Evolutionary conservation across 2,888 invertebrate species (phyloP).

Genomic region (Trachelus tabidus): DNA sequence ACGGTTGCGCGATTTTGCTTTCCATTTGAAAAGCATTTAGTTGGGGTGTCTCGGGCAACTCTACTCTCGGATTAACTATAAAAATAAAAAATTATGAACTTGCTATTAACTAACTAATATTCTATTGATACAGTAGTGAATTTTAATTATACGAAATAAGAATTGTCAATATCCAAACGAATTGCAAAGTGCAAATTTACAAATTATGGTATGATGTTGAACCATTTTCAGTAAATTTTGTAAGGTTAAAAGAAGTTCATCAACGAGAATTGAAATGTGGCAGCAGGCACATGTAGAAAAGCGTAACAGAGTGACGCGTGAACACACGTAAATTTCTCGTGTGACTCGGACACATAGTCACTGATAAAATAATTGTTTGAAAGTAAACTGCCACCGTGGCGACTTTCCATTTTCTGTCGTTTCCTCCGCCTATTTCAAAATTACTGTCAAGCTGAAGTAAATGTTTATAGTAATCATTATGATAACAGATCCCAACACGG

Average conservation of each 20-base stretch:
- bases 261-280: neutral
- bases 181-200: neutral
- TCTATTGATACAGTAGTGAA: too few species aligned
- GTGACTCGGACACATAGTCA: slow-evolving; percentile 14
- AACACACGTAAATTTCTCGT: neutral
- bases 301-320: slow-evolving; percentile 26
- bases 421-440: slow-evolving; percentile 7
- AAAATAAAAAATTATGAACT: too few species aligned
- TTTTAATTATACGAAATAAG: too few species aligned
- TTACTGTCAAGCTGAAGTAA: slow-evolving; percentile 24
- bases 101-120: too few species aligned
- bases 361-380: slow-evolving; percentile 29
- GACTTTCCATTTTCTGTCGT: slow-evolving; percentile 28
- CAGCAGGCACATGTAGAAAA: slow-evolving; percentile 26
- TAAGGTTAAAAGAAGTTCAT: neutral
- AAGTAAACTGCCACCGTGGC: slow-evolving; percentile 28
- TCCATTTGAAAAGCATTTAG: too few species aligned
- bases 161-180: too few species aligned
- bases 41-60: too few species aligned
- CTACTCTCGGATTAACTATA: too few species aligned
- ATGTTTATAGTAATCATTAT: slow-evolving; percentile 18
- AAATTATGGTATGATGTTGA: neutral
- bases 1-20: too few species aligned
- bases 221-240: neutral
- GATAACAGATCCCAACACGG: neutral